A percentile compares a stretch with the other conserved stretches of the same genome.
Conservation (phyloP, 2,113 vertebrate genomes). For the Narcine bancroftii region DNA sequence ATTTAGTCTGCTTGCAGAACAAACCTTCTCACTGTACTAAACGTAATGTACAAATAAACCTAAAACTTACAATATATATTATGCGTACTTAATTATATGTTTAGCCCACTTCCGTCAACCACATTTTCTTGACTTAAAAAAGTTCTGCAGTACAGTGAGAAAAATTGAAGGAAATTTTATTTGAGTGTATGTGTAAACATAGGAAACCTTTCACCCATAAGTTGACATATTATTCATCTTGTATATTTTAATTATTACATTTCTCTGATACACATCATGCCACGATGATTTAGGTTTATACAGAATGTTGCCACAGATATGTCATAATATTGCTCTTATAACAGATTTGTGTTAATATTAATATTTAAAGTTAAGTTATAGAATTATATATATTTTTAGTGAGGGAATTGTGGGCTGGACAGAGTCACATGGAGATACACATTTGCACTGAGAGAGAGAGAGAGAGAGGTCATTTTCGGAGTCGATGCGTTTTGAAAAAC, state of each 20-base stretch:
- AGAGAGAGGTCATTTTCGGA: too few relatives aligned
- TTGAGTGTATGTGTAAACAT: background rate
- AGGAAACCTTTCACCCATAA: background rate
- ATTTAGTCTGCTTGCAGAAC: too few relatives aligned
- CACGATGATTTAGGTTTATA: background rate
- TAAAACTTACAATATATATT: too few relatives aligned
- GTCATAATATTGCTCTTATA: background rate
- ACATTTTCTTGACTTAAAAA: background rate
- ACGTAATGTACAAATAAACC: too few relatives aligned
- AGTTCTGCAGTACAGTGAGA: background rate
- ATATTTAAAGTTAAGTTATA: too few relatives aligned
- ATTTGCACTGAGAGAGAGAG: too few relatives aligned
- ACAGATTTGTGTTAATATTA: too few relatives aligned
- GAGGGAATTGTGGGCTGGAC: too few relatives aligned
- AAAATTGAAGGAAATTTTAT: background rate
- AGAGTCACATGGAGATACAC: too few relatives aligned
- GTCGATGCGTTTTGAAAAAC: background rate
- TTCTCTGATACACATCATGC: background rate
- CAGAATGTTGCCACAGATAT: slow-evolving; percentile 14
- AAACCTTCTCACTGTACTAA: too few relatives aligned
- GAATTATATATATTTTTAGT: too few relatives aligned
- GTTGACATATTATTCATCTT: background rate
- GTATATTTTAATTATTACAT: background rate
- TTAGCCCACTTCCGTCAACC: background rate
- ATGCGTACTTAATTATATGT: background rate